These are phyloP conservation scores for Herpetotheres cachinnans DNA, from an alignment of 2,113 vertebrate genomes.

Conservation along the genomic window DNA sequence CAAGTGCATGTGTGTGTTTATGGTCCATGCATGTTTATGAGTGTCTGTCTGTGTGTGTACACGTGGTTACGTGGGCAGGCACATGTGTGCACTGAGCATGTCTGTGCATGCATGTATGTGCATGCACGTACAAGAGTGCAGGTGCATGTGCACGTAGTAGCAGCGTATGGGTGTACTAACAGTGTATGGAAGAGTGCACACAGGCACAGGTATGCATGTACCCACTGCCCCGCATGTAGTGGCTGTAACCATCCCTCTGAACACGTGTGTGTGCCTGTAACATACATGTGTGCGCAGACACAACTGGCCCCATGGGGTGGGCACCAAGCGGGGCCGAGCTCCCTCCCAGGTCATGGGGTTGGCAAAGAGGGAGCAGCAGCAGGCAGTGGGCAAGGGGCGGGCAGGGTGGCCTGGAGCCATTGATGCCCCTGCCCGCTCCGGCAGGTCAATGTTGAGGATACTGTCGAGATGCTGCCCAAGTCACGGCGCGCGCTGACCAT, in stretches of 20 bases:
- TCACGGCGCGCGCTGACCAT: conserved; percentile 96
- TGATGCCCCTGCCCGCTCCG: neutral
- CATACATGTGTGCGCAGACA: neutral
- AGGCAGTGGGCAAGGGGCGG: neutral
- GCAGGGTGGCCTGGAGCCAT: neutral
- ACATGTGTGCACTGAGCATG: no score
- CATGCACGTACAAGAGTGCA: accelerated
- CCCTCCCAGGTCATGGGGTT: accelerated
- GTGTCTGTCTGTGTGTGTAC: no score
- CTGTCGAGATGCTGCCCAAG: conserved; percentile 96
- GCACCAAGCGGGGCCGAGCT: neutral
- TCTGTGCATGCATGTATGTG: no score
- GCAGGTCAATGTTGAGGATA: conserved; percentile 98
- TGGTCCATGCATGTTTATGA: no score
- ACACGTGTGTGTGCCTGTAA: accelerated
- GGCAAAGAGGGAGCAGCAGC: no score
- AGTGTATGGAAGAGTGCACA: accelerated
- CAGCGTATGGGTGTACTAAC: accelerated
- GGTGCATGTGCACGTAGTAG: accelerated
- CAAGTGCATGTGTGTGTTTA: neutral
- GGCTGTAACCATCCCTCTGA: neutral
- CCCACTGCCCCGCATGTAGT: accelerated
- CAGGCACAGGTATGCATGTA: neutral
- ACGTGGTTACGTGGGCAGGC: accelerated
- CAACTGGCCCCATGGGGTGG: accelerated